Percentiles rank a stretch among this genome's conserved stretches.
phyloP scores from a whole-genome alignment of 2,797 vertebrate species.

The Hirundo rustica region DNA sequence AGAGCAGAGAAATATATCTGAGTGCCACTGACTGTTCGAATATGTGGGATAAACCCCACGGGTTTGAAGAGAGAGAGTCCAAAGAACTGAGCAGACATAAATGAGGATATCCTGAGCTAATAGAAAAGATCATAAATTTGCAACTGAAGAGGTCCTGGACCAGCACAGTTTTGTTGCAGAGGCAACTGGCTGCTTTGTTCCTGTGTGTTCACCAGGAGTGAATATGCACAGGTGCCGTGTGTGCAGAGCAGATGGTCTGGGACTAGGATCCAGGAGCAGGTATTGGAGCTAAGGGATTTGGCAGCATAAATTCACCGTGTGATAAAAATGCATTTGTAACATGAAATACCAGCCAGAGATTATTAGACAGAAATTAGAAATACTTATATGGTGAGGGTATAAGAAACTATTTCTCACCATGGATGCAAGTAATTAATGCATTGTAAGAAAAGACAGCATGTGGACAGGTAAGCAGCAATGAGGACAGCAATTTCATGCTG shows the following conservation, averaged over 20 bases:
- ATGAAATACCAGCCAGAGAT: background rate
- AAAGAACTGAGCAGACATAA: background rate
- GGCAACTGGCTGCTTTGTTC: background rate
- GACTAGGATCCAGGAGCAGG: background rate
- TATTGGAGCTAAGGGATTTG: background rate
- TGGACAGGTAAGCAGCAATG: background rate
- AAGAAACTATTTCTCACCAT: background rate
- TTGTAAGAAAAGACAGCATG: background rate
- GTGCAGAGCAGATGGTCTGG: background rate
- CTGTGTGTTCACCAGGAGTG: fast-evolving
- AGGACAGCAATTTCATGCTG: background rate
- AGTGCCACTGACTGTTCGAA: background rate
- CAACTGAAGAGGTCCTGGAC: background rate
- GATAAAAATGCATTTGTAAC: background rate
- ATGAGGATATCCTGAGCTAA: background rate
- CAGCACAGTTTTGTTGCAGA: fast-evolving
- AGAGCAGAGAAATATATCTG: background rate
- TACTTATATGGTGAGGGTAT: background rate
- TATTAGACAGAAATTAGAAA: background rate
- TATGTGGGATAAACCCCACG: background rate
- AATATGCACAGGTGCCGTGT: fast-evolving
- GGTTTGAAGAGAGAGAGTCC: background rate
- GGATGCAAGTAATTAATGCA: background rate
- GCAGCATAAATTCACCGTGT: background rate
- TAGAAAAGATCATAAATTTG: background rate